A percentile compares a stretch with the other conserved stretches of the same genome.
Evolutionary conservation across 2,113 vertebrate species (phyloP).

Genomic region (Protobothrops mucrosquamatus): DNA sequence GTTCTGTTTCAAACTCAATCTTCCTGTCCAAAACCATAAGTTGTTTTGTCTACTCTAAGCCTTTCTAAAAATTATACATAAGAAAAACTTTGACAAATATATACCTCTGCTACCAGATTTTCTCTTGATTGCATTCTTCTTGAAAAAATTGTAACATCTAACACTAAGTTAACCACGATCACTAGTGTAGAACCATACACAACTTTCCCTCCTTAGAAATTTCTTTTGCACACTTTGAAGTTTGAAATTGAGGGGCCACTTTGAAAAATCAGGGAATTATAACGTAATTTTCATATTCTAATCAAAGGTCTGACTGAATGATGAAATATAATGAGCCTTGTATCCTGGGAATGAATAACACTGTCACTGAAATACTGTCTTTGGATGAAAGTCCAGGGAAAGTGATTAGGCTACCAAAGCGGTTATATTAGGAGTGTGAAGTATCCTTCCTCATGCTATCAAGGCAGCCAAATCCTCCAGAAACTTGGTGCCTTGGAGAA

Average conservation of each 20-base stretch:
- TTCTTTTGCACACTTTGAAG: not conserved
- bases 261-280: not conserved
- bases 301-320: not conserved
- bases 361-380: not conserved
- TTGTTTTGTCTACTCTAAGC: not conserved
- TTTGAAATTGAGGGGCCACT: not conserved
- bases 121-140: not conserved
- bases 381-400: not conserved
- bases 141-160: not conserved
- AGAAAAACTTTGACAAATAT: not conserved
- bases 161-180: not conserved
- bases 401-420: not conserved
- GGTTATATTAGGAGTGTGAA: not conserved
- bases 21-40: not conserved
- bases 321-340: not conserved
- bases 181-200: not conserved
- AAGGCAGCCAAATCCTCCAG: too few relatives aligned
- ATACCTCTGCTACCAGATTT: not conserved
- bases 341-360: not conserved
- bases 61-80: not conserved
- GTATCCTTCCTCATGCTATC: not conserved
- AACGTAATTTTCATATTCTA: not conserved
- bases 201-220: not conserved
- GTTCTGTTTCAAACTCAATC: not conserved
- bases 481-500: too few relatives aligned